Conservation (phyloP, 2,888 invertebrate genomes). For the Epiblema foenella region DNA sequence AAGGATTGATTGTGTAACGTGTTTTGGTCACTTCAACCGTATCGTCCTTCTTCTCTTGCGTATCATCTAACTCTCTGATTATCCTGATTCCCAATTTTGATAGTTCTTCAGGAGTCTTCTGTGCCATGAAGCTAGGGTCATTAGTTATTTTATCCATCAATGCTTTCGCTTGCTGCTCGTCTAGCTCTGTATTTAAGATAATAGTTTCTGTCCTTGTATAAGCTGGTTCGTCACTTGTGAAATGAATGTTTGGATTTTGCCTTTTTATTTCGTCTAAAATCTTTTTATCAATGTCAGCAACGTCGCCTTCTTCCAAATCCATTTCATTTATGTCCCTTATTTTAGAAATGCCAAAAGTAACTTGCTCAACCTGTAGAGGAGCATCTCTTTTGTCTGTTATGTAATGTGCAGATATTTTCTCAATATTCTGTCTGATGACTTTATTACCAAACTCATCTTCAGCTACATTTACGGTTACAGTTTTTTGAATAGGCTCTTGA, state of each 20-base stretch:
- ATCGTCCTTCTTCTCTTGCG: constrained; percentile 64
- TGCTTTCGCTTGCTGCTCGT: constrained; percentile 76
- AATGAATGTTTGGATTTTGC: constrained; percentile 79
- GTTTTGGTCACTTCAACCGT: constrained; percentile 74
- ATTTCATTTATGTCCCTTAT: constrained; percentile 69
- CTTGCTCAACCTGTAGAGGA: constrained; percentile 79
- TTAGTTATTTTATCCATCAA: constrained; percentile 78
- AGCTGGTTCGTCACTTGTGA: constrained; percentile 76
- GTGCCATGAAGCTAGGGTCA: constrained; percentile 79
- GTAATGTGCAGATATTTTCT: constrained; percentile 76
- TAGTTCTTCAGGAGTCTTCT: constrained; percentile 76
- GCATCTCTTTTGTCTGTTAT: constrained; percentile 73
- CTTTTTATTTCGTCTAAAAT: constrained; percentile 76
- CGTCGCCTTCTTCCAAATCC: constrained; percentile 75
- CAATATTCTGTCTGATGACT: constrained; percentile 79
- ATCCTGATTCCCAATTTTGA: constrained; percentile 75
- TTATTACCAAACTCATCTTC: constrained; percentile 82
- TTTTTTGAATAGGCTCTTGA: constrained; percentile 80
- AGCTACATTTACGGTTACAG: constrained; percentile 78
- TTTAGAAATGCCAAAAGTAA: constrained; percentile 77
- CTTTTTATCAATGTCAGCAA: constrained; percentile 74
- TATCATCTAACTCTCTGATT: constrained; percentile 75
- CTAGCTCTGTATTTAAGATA: constrained; percentile 80
- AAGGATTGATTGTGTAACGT: constrained; percentile 74
- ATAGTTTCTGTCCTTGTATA: constrained; percentile 82